Conservation (phyloP, 2,113 vertebrate genomes). For the Oxyruncus cristatus region DNA sequence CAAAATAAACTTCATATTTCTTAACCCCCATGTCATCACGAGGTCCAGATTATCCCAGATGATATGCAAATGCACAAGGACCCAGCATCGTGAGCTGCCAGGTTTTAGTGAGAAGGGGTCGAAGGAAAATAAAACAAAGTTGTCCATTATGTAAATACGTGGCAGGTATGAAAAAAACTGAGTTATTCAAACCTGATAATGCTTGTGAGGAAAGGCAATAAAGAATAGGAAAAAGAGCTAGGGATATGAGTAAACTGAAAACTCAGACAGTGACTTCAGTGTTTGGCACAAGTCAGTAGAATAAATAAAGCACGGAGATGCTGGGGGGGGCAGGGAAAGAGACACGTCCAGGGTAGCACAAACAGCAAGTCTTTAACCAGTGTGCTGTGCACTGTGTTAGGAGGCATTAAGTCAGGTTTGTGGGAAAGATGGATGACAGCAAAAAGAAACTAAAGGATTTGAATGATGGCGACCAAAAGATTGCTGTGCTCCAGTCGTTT, state of each 20-base stretch:
- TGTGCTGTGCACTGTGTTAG: not conserved
- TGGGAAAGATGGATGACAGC: not conserved
- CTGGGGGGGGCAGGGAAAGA: not conserved
- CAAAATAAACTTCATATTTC: slow-evolving; percentile 47
- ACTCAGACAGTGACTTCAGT: slow-evolving; percentile 31
- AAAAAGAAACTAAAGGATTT: not conserved
- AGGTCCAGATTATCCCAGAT: not conserved
- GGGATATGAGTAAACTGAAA: not conserved
- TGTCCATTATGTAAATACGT: not conserved
- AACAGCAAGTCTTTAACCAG: not conserved
- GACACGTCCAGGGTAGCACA: not conserved
- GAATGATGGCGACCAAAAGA: not conserved
- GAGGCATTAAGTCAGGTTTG: not conserved
- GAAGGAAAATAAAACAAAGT: not conserved
- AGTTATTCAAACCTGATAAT: not conserved
- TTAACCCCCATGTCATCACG: not conserved
- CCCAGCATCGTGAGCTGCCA: not conserved
- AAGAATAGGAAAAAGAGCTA: not conserved
- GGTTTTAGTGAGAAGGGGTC: not conserved
- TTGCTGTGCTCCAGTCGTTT: not conserved
- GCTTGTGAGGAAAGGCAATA: not conserved
- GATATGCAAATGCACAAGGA: not conserved
- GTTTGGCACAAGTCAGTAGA: slow-evolving; percentile 23
- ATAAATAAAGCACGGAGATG: slow-evolving; percentile 12
- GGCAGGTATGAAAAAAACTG: not conserved